These are phyloP conservation scores for Hypolimnas misippus DNA, from an alignment of 2,888 invertebrate species.

Conservation along the genomic window DNA sequence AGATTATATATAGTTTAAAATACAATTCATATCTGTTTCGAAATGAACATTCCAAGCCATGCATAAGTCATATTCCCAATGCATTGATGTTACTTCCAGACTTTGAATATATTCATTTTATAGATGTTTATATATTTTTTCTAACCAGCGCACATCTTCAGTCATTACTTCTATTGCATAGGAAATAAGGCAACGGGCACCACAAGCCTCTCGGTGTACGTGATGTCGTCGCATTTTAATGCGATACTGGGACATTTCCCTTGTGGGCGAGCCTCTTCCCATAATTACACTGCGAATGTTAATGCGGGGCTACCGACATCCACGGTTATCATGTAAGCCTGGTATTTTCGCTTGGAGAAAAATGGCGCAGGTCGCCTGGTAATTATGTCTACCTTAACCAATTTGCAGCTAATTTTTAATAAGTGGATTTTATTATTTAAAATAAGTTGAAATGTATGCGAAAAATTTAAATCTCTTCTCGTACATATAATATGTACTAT, in stretches of 20 bases:
- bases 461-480: no score
- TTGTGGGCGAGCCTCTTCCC: constrained; percentile 50
- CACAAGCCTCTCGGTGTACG: constrained; percentile 37
- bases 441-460: no score
- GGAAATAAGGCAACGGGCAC: constrained; percentile 31
- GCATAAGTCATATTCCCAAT: no score
- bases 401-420: no score
- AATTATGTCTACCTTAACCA: no score
- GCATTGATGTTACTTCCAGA: neutral
- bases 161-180: constrained; percentile 34
- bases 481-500: no score
- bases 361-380: constrained; percentile 37
- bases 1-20: no score
- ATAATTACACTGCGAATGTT: constrained; percentile 53
- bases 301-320: constrained; percentile 42
- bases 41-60: no score
- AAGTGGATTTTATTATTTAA: no score
- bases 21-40: no score
- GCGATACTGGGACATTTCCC: constrained; percentile 51
- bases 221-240: constrained; percentile 53
- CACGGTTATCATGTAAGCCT: constrained; percentile 41
- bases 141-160: constrained; percentile 24
- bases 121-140: constrained; percentile 6
- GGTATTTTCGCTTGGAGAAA: constrained; percentile 36
- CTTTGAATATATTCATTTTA: neutral